Evolutionary conservation across 2,888 invertebrate genomes (phyloP), one percentile per base, ranked within the genome.

Genomic region (Orthonevra nobilis): DNA sequence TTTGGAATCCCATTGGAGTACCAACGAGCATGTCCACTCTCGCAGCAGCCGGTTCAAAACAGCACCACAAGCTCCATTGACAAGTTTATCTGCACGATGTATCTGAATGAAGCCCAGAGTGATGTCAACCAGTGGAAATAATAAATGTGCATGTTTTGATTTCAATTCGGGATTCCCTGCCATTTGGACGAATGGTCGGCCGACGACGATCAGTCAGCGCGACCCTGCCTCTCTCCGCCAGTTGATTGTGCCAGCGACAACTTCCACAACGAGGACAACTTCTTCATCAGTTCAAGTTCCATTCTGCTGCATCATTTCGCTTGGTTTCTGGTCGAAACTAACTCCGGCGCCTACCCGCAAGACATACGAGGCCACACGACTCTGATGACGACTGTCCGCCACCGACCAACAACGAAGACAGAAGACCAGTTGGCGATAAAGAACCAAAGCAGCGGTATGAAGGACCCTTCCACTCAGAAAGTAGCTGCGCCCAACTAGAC

Each of bases 121-220:
- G 82, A 82, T 83, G 82, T 83, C 82, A 83, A 82, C 81, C 82
- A 82, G 73, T 77, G 81, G 82, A 82, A 83, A 82, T 83, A 83
- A 83, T 82, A 82, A 82, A 82, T 82, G 82, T 81, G 81, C 77
- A 83, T 81, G 83, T 82, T 83, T 82, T 77, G 81, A 81, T 82
- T 82, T 81, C 70, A 68, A 73, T 77, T 77, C 19, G 44, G 68
- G 63, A 70, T 74, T 58, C 66, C 48, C 56, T 52, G 58, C 81
- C 70, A 75, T 73, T 79, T 58, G 73, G 60, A 73, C 60, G 77
- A 79, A 60, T 72, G 60, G 73, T 54, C 66, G n/a, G n/a, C n/a
- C n/a, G n/a, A n/a, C n/a, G 77, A 17, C 79, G 60, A 61, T 66
- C 66, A 66, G 66, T 68, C 79, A 66, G 66, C 60, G 50, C 12